Conservation (phyloP, 2,888 invertebrate genomes). For the Morpho achilles region DNA sequence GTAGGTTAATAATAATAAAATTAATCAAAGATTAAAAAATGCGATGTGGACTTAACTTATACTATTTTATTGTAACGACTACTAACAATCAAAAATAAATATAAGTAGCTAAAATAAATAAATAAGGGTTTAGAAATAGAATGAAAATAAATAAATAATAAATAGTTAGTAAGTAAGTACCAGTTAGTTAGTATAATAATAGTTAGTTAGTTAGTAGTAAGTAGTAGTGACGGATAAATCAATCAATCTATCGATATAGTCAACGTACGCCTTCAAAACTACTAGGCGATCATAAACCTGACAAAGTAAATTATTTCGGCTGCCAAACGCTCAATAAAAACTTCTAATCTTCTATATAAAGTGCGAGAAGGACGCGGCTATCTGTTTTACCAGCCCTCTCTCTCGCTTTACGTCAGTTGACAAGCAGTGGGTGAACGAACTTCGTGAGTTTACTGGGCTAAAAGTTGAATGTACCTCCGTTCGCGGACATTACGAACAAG, state of each 20-base stretch:
- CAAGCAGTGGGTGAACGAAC: conserved; percentile 80
- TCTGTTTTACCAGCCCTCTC: conserved; percentile 52
- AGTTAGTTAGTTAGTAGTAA: no score
- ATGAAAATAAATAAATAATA: no score
- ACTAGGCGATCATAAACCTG: conserved; percentile 65
- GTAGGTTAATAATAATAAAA: no score
- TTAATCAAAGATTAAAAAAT: no score
- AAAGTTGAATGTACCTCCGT: conserved; percentile 79
- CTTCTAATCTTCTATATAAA: conserved; percentile 67
- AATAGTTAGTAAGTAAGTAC: no score
- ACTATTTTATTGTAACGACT: no score
- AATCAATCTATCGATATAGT: conserved; percentile 68
- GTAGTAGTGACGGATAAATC: conserved; percentile 33
- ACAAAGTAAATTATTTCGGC: conserved; percentile 71
- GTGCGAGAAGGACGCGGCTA: conserved; percentile 56
- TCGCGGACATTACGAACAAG: conserved; percentile 80
- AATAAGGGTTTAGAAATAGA: no score
- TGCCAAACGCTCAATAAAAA: conserved; percentile 68
- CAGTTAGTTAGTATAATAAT: no score
- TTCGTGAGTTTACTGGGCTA: conserved; percentile 79
- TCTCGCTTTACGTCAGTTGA: conserved; percentile 74
- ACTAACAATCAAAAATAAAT: no score
- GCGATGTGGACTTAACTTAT: no score
- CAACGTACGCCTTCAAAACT: conserved; percentile 72
- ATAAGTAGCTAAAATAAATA: no score